Evolutionary conservation across 2,113 vertebrate species (phyloP), one percentile per base, ranked within the genome.

Genomic region (Galbula dea): DNA sequence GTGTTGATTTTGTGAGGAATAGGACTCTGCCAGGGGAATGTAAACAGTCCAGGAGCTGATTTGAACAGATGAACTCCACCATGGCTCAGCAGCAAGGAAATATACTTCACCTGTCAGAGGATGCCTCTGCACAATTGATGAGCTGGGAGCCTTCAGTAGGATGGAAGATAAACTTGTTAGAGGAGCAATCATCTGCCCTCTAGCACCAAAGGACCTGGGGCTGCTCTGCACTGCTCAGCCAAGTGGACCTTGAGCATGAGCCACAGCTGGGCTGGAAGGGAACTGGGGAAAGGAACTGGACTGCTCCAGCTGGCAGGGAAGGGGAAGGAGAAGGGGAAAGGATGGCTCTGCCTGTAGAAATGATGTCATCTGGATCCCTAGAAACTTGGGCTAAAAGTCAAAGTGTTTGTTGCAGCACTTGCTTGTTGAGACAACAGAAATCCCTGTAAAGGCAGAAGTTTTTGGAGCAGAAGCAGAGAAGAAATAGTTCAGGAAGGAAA

Each of bases 101-200:
- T 48, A 23, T 4, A 69, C 15, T 48, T 87, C 51, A 78, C 46
- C 45, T 62, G 67, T 41, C 39, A 77, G 61, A 79, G 76, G 24
- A 36, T 5, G 48, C 19, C 69, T 83, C 41, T 23, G 32, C 19
- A 46, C 17, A 36, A 24, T 54, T 68, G 51, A 32, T 75, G 61
- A 81, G 59, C 36, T 26, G 34, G 22, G 57, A 77, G 16, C 0
- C 0, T 37, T 85, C 51, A 21, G 19, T 45, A 16, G 0, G 2
- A 30, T 8, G 29, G 36, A 58, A 46, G 52, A 76, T 32, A 46
- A 83, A 41, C 26, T 83, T 36, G 29, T 66, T 58, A 22, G 0
- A 0, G 54, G 21, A 79, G 45, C 45, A 49, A n/a, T 17, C 43
- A 49, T 54, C 15, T 76, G 57, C 46, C 52, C 48, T 78, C 27